Base-by-base conservation (phyloP, 2,888 invertebrate genomes). In the Saturnia japonica region DNA sequence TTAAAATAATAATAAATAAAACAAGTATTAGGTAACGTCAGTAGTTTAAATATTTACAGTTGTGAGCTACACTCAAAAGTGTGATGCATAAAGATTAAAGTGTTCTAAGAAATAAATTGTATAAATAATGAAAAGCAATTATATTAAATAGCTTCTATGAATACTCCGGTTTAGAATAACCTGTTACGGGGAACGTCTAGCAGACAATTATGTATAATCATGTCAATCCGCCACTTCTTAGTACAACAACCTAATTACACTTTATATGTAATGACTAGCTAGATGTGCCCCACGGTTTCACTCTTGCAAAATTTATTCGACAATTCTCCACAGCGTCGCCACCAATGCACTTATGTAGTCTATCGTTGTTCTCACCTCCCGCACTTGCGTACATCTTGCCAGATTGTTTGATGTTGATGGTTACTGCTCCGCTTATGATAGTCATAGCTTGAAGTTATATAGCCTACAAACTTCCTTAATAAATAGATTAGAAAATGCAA, bases 181-280 rank as follows among this genome's bases (percentile, higher is more conserved):
- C 14, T 28, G 57, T 60, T 28, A 25, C 57, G 25, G 8, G 25
- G 16, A 57, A 57, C 12, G 25, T 57, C 12, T 9, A 57, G 14
- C 28, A 57, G 25, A 25, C 25, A 57, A 54, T 16, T 34, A 57
- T 70, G 11, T 45, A 11, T 9, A 47, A 25, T n/a, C 43, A 64
- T 64, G n/a, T 19, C 40, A 64, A 11, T 6, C 64, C 40, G 12
- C 40, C 64, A 40, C 40, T 64, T 64, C 64, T 40, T 64, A n/a
- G 19, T 64, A 64, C 64, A 64, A 34, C 19, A 40, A 19, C 57
- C 64, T 64, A 40, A 64, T 64, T 64, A 64, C 34, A 40, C 19
- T 64, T 25, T 22, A 12, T 54, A n/a, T 47, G 47, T 7, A 47
- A 19, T 47, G n/a, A 47, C 34, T 34, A 34, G 34, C 34, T 34